These are phyloP conservation scores for Antheraea yamamai DNA, from an alignment of 2,888 invertebrate genomes.

Conservation along the genomic window DNA sequence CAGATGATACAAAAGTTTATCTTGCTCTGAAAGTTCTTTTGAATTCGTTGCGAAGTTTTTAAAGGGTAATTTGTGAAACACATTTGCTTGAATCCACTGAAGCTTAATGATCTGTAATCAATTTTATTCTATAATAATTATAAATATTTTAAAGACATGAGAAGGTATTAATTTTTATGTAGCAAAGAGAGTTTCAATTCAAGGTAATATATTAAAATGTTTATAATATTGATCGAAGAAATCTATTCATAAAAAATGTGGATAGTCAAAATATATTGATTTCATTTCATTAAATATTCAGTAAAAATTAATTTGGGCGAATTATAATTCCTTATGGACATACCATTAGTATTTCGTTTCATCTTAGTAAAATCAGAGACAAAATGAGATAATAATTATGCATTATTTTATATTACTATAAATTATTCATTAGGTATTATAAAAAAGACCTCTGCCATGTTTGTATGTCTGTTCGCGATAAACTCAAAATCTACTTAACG, in stretches of 20 bases:
- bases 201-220: background rate
- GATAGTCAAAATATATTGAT: too few species aligned
- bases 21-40: background rate
- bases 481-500: too few species aligned
- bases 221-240: background rate
- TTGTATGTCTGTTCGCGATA: too few species aligned
- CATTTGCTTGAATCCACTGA: slow-evolving; percentile 24
- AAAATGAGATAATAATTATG: too few species aligned
- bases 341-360: too few species aligned
- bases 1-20: slow-evolving; percentile 21
- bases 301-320: too few species aligned
- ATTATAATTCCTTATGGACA: too few species aligned
- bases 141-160: background rate
- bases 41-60: background rate
- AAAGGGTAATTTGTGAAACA: slow-evolving; percentile 17
- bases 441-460: too few species aligned
- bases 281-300: too few species aligned
- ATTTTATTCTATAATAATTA: background rate
- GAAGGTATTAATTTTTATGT: background rate
- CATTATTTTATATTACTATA: too few species aligned
- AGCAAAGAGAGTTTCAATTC: background rate
- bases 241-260: background rate
- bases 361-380: too few species aligned
- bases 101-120: slow-evolving; percentile 21
- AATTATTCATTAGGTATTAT: too few species aligned